A percentile compares a stretch with the other conserved stretches of the same genome.
Conservation (phyloP, 1,140 invertebrate genomes). For the Orius insidiosus region DNA sequence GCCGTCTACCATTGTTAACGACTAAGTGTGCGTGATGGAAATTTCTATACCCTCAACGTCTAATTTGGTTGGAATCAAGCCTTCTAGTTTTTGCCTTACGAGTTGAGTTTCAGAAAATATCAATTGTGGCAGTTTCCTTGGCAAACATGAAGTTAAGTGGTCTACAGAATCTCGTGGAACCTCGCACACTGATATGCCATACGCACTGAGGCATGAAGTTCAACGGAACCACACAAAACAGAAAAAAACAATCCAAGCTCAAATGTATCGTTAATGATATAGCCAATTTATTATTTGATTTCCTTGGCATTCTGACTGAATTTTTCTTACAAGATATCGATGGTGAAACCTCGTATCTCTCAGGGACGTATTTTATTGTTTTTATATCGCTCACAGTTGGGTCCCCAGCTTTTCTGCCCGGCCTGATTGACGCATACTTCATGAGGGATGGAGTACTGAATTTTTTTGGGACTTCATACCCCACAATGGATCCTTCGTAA, state of each 20-base stretch:
- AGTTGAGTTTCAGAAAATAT: slow-evolving; percentile 20
- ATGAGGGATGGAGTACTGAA: slow-evolving; percentile 15
- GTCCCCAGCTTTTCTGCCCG: slow-evolving; percentile 14
- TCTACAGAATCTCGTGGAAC: slow-evolving; percentile 24
- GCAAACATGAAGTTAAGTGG: slow-evolving; percentile 22
- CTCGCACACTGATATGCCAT: slow-evolving; percentile 24
- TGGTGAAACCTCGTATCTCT: no score
- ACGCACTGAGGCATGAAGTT: slow-evolving; percentile 12
- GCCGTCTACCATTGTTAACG: slow-evolving; percentile 27
- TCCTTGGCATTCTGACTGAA: no score
- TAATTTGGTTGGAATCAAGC: slow-evolving; percentile 17
- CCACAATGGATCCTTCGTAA: slow-evolving; percentile 15
- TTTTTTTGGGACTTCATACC: slow-evolving; percentile 13
- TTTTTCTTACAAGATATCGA: no score
- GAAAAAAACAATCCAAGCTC: no score
- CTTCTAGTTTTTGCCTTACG: slow-evolving; percentile 18
- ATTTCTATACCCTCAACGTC: slow-evolving; percentile 18
- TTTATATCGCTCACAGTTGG: background rate
- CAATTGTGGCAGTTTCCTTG: slow-evolving; percentile 20
- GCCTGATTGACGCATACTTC: slow-evolving; percentile 8
- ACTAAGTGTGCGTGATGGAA: slow-evolving; percentile 20
- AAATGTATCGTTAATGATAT: no score
- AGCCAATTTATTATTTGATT: no score
- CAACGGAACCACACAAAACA: slow-evolving; percentile 22
- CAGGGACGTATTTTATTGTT: no score